Conservation (phyloP, 2,113 vertebrate species). For the Cettia cetti region DNA sequence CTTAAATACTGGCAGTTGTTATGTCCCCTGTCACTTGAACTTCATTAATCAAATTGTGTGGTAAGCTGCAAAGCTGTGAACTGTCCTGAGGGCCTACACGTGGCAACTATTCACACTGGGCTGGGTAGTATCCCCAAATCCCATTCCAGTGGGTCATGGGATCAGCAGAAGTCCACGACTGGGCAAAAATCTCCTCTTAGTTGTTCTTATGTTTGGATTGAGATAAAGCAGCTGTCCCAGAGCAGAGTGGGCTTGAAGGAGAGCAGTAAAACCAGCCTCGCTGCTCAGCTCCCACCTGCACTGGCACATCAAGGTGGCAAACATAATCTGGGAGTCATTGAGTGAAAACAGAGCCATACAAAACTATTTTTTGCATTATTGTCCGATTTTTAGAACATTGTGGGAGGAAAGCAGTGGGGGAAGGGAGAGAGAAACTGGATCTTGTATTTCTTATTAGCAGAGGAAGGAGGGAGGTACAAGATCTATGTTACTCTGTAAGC, state of each 20-base stretch:
- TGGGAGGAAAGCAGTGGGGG: slow-evolving; percentile 1
- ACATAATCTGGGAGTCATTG: neutral
- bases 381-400: neutral
- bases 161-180: neutral
- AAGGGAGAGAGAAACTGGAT: slow-evolving; percentile 8
- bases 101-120: neutral
- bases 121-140: neutral
- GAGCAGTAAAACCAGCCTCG: neutral
- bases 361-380: neutral
- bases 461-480: neutral
- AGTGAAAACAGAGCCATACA: neutral
- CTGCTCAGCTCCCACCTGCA: neutral
- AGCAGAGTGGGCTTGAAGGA: neutral
- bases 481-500: neutral
- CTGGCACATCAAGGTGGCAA: neutral
- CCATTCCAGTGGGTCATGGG: neutral
- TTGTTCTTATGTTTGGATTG: neutral
- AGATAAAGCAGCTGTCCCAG: neutral
- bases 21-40: neutral
- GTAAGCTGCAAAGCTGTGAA: neutral
- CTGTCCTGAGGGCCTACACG: neutral
- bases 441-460: slow-evolving; percentile 2
- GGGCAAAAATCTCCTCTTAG: neutral
- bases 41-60: neutral
- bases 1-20: neutral